Conservation (phyloP, 2,113 vertebrate genomes). For the Vombatus ursinus region DNA sequence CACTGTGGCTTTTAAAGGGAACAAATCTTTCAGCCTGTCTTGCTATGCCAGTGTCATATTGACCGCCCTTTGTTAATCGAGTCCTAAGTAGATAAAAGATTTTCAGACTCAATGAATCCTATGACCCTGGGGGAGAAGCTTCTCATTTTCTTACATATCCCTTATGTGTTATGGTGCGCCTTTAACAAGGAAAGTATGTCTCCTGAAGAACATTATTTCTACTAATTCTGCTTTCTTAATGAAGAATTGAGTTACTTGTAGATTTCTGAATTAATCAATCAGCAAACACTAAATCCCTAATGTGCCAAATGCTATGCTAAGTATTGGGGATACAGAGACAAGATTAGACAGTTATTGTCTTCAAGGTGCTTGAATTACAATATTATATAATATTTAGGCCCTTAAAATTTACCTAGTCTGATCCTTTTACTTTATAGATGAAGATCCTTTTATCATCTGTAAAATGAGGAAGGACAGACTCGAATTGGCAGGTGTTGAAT, state of each 20-base stretch:
- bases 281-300: no score
- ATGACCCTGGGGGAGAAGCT: constrained; percentile 1
- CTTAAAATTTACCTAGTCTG: fast-evolving
- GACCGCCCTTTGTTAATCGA: not conserved
- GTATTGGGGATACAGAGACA: no score
- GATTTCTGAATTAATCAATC: not conserved
- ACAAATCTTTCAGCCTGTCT: not conserved
- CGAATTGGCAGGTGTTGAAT: no score
- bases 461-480: not conserved
- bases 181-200: not conserved
- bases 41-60: not conserved
- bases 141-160: not conserved
- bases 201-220: not conserved
- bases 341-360: no score
- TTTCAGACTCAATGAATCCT: not conserved
- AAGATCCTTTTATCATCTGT: not conserved
- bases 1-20: constrained; percentile 6
- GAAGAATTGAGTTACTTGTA: not conserved
- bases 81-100: not conserved
- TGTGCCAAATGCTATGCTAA: no score
- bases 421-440: not conserved
- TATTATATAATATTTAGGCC: no score
- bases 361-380: not conserved
- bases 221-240: not conserved
- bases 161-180: not conserved